Evolutionary conservation across 2,888 invertebrate genomes (phyloP).

Genomic region (Vannuccia rotundouncinata): DNA sequence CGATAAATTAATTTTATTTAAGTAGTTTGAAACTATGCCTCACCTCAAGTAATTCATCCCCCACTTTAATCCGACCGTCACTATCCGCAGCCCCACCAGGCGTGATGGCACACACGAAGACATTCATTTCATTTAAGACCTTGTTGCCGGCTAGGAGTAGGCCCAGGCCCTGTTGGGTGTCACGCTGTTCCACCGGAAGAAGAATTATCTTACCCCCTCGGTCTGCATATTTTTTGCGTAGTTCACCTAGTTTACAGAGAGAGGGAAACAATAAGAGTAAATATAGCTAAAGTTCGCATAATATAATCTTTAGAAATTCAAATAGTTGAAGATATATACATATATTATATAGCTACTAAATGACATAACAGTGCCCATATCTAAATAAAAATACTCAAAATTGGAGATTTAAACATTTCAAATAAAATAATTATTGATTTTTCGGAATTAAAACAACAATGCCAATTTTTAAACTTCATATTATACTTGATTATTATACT

Average conservation of each 20-base stretch:
- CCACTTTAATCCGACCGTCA: conserved; percentile 68
- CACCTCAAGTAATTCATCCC: conserved; percentile 90
- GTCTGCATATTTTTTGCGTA: not conserved
- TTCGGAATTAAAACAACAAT: too few species aligned
- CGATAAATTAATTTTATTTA: not conserved
- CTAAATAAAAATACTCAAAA: too few species aligned
- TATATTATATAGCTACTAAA: too few species aligned
- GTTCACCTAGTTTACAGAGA: not conserved
- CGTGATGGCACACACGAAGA: conserved; percentile 89
- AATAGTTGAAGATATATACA: too few species aligned
- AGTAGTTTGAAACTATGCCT: not conserved
- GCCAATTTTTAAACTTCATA: too few species aligned
- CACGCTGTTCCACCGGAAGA: not conserved
- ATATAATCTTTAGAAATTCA: too few species aligned
- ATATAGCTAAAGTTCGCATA: too few species aligned
- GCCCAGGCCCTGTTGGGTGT: conserved; percentile 62
- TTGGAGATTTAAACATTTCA: too few species aligned
- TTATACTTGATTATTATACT: too few species aligned
- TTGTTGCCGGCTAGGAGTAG: conserved; percentile 86
- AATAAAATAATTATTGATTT: too few species aligned
- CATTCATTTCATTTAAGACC: conserved; percentile 87
- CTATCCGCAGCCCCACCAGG: conserved; percentile 74
- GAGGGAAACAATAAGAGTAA: too few species aligned
- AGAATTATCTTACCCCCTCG: not conserved
- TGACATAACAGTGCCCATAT: too few species aligned